phyloP scores from a whole-genome alignment of 2,113 vertebrate species.

The Psilopogon haemacephalus region DNA sequence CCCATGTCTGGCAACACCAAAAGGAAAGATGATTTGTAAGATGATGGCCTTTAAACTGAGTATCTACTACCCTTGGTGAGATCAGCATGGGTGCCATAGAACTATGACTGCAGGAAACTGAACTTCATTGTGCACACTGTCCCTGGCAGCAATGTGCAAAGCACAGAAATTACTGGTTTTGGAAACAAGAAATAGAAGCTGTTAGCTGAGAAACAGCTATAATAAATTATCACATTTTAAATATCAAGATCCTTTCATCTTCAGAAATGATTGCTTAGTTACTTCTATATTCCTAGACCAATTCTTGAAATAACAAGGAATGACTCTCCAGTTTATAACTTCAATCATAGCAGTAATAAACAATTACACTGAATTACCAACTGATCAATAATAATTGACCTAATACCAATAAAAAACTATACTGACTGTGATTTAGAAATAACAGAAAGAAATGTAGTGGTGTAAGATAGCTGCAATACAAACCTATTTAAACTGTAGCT shows the following conservation, averaged over 20 bases:
- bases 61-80: background rate
- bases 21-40: background rate
- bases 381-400: conserved; percentile 23
- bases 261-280: background rate
- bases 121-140: background rate
- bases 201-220: background rate
- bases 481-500: background rate
- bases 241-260: background rate
- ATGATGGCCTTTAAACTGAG: background rate
- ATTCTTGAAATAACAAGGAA: background rate
- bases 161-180: background rate
- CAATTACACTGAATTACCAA: background rate
- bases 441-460: background rate
- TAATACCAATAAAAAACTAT: background rate
- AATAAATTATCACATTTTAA: background rate
- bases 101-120: background rate
- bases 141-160: background rate
- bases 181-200: background rate
- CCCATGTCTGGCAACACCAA: background rate
- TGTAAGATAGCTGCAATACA: rapidly evolving
- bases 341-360: background rate
- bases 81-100: background rate
- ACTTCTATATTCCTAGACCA: background rate
- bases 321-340: background rate
- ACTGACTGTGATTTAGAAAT: background rate